Evolutionary conservation across 1,140 invertebrate genomes (phyloP), one percentile per base, ranked within the genome.

Genomic region (Plodia interpunctella): DNA sequence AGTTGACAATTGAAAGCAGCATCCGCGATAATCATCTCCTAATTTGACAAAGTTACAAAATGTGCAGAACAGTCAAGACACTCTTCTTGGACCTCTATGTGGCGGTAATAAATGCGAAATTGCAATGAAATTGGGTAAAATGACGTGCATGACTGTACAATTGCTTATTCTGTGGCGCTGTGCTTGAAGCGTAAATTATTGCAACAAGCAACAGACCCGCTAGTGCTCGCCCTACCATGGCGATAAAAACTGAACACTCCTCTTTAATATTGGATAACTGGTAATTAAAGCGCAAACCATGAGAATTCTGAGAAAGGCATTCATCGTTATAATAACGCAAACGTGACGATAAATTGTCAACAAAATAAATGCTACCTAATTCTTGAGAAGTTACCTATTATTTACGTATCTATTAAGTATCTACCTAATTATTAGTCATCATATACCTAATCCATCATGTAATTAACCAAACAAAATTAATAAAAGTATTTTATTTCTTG

Each of bases 231-330:
- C 38, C 38, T 15, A 44, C 38, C 38, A 15, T 44, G 15, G 38
- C 13, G n/a, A 44, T 44, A 44, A 44, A 44, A 44, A 44, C 13
- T 44, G 38, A 17, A 44, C 10, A 15, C 13, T 17, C 13, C 2
- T 15, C 38, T 44, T 44, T 44, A 15, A 44, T 44, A 44, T 44
- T 44, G 15, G 38, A 44, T 44, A 44, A 44, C 38, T 44, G 38
- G 38, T 44, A 44, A 44, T 44, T 15, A 44, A 17, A 44, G 38
- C 38, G 38, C 38, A 15, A 44, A 15, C 10, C 10, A 44, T 44
- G 38, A 44, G 38, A 44, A 44, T 44, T 44, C 38, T 44, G 38
- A 44, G 38, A 15, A n/a, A 15, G 9, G 35, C 13, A 15, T 44
- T 44, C 13, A 44, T 44, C 38, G 15, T 15, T 15, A 15, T 44